Percentiles rank a stretch among this genome's conserved stretches.
Conservation (phyloP, 2,888 invertebrate genomes). For the Pterobdella sp. region DNA sequence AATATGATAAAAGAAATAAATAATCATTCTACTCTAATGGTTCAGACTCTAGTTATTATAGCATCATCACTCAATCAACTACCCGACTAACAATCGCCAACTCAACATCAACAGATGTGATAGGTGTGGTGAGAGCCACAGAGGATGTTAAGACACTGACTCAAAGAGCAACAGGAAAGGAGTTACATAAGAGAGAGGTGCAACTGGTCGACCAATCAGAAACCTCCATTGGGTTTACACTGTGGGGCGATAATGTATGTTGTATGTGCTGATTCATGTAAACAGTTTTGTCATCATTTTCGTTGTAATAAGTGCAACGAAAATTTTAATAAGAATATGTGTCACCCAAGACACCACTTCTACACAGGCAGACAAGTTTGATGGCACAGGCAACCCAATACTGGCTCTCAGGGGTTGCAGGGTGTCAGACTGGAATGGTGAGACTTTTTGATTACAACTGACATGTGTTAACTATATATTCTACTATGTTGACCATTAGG, state of each 20-base stretch:
- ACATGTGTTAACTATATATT: neutral
- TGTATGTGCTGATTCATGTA: neutral
- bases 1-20: no score
- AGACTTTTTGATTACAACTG: neutral
- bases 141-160: slow-evolving; percentile 67
- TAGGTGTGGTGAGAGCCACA: slow-evolving; percentile 73
- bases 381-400: slow-evolving; percentile 68
- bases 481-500: neutral
- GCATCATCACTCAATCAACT: neutral
- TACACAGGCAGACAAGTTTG: slow-evolving; percentile 70
- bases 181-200: slow-evolving; percentile 80
- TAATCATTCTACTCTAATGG: no score
- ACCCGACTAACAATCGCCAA: neutral
- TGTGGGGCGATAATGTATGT: slow-evolving; percentile 70
- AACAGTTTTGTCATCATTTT: neutral
- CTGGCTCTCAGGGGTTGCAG: slow-evolving; percentile 75
- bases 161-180: slow-evolving; percentile 67
- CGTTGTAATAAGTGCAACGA: no score
- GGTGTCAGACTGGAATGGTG: slow-evolving; percentile 71
- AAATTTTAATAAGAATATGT: no score
- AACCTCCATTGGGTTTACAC: slow-evolving; percentile 67
- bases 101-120: slow-evolving; percentile 62
- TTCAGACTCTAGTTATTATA: neutral
- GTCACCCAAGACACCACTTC: neutral
- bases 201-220: slow-evolving; percentile 75